Percentiles rank a stretch among this genome's conserved stretches.
Evolutionary conservation across 2,113 vertebrate species (phyloP).

Genomic region (Etheostoma spectabile): DNA sequence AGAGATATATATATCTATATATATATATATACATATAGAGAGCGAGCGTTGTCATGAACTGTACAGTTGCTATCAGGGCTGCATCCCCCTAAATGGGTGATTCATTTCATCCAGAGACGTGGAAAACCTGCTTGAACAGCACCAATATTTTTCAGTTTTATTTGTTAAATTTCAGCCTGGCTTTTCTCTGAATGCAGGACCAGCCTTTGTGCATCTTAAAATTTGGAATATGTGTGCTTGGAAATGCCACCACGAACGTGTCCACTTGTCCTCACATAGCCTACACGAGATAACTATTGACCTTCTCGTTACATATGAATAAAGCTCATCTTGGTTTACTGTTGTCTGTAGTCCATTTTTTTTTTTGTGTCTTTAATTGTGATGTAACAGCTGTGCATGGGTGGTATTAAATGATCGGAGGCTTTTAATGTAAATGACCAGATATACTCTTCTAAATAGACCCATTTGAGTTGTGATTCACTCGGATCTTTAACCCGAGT

Average conservation of each 20-base stretch:
- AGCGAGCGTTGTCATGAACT: slow-evolving; percentile 72
- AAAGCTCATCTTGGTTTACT: slow-evolving; percentile 84
- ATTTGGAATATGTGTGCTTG: slow-evolving; percentile 72
- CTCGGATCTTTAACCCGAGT: no score
- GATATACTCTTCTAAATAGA: not conserved
- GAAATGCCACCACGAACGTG: slow-evolving; percentile 64
- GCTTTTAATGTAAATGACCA: not conserved
- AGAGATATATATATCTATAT: slow-evolving; percentile 66
- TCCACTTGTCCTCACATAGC: slow-evolving; percentile 69
- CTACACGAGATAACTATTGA: slow-evolving; percentile 74
- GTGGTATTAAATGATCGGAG: not conserved
- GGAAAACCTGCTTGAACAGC: slow-evolving; percentile 62
- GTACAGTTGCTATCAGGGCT: slow-evolving; percentile 81
- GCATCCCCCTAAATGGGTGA: slow-evolving; percentile 55
- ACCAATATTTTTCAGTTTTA: slow-evolving; percentile 28
- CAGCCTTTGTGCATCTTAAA: slow-evolving; percentile 64
- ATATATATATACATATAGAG: slow-evolving; percentile 63
- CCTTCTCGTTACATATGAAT: slow-evolving; percentile 82
- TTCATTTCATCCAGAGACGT: slow-evolving; percentile 65
- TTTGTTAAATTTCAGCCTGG: slow-evolving; percentile 60
- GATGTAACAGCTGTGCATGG: not conserved
- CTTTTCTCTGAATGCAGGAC: slow-evolving; percentile 72
- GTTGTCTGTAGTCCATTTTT: slow-evolving; percentile 49
- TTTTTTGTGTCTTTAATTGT: not conserved
- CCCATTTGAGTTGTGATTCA: no score